Evolutionary conservation across 2,797 vertebrate genomes (phyloP), one percentile per base, ranked within the genome.

Genomic region (Morus bassanus): DNA sequence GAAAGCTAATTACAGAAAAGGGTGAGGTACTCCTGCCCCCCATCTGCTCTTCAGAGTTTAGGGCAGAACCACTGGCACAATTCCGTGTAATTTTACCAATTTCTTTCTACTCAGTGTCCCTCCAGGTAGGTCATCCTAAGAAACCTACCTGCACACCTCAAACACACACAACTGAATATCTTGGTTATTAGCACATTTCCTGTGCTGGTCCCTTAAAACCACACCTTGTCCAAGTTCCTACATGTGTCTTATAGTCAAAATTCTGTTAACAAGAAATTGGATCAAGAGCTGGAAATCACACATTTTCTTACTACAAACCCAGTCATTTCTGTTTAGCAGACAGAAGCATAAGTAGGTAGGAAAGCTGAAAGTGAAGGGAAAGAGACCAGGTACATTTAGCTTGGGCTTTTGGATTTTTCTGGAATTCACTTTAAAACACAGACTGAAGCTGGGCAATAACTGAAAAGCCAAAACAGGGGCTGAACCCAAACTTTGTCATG

Each of bases 271-370:
- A 92, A 85, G 50, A 92, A 94, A 93, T 91, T 53, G 60, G 79
- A 94, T 82, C 69, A 67, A 92, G n/a, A 94, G 64, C 21, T 92
- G 57, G 39, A 95, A 96, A 95, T 95, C 76, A 91, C 65, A 54
- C 31, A 51, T 95, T 88, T 94, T 79, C 48, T 65, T 87, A 21
- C 91, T 88, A 59, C 14, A 91, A 82, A 77, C 6, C 18, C 37
- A 83, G 65, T 24, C 30, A 60, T 87, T 94, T 91, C 74, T 63
- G 9, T 82, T 91, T 77, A 77, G 54, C 25, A 76, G 79, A 81
- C 33, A 75, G 64, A 88, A 88, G 53, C 19, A 31, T 7, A 78
- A 51, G 25, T 50, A 67, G 15, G 19, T 56, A 84, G 7, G 30
- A 85, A 92, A 80, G 12, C 50, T 77, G 43, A 72, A 92, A 83